Evolutionary conservation across 2,888 invertebrate species (phyloP), one percentile per base, ranked within the genome.

Genomic region (Priocnemis perturbator): DNA sequence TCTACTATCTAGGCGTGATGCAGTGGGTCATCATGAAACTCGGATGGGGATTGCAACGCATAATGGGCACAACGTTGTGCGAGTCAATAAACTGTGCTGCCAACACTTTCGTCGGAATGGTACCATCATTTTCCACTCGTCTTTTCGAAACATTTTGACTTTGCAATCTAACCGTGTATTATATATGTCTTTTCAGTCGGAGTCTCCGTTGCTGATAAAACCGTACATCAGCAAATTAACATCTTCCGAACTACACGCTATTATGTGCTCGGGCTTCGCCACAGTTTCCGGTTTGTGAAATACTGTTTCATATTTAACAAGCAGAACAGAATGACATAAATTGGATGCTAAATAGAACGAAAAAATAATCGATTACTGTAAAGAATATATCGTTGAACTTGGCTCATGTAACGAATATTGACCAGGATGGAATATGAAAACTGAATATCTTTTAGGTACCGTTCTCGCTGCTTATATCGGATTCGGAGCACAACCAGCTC

Each of bases 201-300:
- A 99, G 90, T 95, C 97, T 2, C 95, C 97, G 0, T 89, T 99
- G 57, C 88, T 99, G 64, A 94, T 99, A 65, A 94, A 95, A 83
- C 98, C 98, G 0, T 98, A 97, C 83, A 89, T 99, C 11, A 87
- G 91, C n/a, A 89, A 93, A 69, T 91, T 99, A 87, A 99, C 99
- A 0, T 92, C 93, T 30, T 98, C 98, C 0, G 99, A 99, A 90
- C 89, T 99, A 0, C 97, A 98, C 87, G 94, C 98, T 0, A 92
- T 99, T 15, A 96, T 98, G 96, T 93, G 96, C 0, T 96, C 96
- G 0, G 98, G 98, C 3, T 98, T 98, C 89, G 97, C 98, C 0
- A 97, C 98, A 0, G 97, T 98, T 9, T 97, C 98, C 48, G 97
- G 96, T 92, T 63, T 26, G 71, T 70, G 9, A 37, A 15, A 15